Base-by-base conservation (phyloP, 2,113 vertebrate species). In the Carettochelys insculpta region DNA sequence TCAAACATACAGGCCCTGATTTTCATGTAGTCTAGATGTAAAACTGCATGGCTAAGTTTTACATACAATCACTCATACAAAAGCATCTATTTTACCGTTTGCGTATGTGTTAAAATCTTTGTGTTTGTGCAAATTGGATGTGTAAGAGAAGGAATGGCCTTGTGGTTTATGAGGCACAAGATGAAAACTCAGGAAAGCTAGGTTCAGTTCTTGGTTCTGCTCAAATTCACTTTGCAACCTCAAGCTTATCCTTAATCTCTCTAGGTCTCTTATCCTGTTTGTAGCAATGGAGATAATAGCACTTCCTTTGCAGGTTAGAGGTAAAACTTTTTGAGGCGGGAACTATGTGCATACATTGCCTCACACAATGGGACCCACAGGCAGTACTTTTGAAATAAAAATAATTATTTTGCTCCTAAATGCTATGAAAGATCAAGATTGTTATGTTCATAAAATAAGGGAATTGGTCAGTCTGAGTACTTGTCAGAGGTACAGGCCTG, bases 1-100 rank as follows among this genome's bases (percentile, higher is more conserved):
- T 82, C 12, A 5, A 14, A 1, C n/a, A 3, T 17, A 4, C 6
- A 2, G 1, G 0, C 9, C 45, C 54, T 14, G 31, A 41, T 12
- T 77, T 29, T 31, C 47, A 14, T 22, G 3, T 65, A 24, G 27
- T 14, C 11, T 79, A 73, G 50, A 56, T 13, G 13, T 65, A 4
- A 12, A 1, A 1, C 2, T 0, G 38, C 38, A 14, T 41, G 3
- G 65, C 53, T 82, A 31, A 14, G 29, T n/a, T 65, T 65, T n/a
- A 65, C 89, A 25, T 11, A 29, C 84, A 77, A 11, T 48, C 2
- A 0, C 29, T 38, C 73, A 65, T 78, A 12, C 5, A 13, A 56
- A 77, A 3, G 27, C 43, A 65, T 2, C 61, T 38, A 11, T 41
- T 6, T 41, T 11, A 3, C 38, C 10, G 0, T 56, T 41, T 29